A percentile compares a stretch with the other conserved stretches of the same genome.
These are phyloP conservation scores for Chrysolina americana DNA, from an alignment of 2,888 invertebrate species.

Conservation along the genomic window DNA sequence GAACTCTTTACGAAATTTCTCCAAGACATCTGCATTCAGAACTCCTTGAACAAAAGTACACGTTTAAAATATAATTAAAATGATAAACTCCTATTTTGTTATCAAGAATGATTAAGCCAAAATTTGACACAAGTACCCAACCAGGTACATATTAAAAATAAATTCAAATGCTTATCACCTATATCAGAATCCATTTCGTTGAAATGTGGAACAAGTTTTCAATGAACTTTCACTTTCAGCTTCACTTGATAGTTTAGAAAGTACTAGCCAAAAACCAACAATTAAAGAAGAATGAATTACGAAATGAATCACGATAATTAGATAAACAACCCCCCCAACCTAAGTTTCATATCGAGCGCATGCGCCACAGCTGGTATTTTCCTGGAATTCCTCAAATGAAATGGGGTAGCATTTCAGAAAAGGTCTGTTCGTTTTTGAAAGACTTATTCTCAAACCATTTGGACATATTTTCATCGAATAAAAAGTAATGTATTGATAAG, in stretches of 20 bases:
- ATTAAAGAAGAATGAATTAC: neutral
- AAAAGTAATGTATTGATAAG: too few species aligned
- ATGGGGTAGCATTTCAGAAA: too few species aligned
- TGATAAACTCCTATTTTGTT: neutral
- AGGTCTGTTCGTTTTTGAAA: too few species aligned
- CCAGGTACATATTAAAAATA: neutral
- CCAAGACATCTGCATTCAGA: slow-evolving; percentile 64
- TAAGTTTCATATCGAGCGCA: neutral
- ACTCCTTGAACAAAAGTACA: slow-evolving; percentile 49
- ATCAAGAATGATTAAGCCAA: slow-evolving; percentile 4
- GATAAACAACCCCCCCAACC: slow-evolving; percentile 3
- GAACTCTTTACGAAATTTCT: slow-evolving; percentile 72
- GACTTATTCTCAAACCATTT: too few species aligned
- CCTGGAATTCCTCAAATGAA: too few species aligned
- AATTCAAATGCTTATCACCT: slow-evolving; percentile 8
- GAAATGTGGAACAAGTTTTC: neutral
- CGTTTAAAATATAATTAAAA: neutral
- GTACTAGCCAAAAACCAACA: neutral
- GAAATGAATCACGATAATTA: slow-evolving; percentile 15
- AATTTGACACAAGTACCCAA: neutral
- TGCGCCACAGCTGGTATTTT: slow-evolving; percentile 3
- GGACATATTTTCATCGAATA: too few species aligned
- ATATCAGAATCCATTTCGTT: slow-evolving; percentile 13
- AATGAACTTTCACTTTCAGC: slow-evolving; percentile 13
- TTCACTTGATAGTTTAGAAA: slow-evolving; percentile 9